Evolutionary conservation across 2,888 invertebrate species (phyloP).

Genomic region (Cheilosia impressa): DNA sequence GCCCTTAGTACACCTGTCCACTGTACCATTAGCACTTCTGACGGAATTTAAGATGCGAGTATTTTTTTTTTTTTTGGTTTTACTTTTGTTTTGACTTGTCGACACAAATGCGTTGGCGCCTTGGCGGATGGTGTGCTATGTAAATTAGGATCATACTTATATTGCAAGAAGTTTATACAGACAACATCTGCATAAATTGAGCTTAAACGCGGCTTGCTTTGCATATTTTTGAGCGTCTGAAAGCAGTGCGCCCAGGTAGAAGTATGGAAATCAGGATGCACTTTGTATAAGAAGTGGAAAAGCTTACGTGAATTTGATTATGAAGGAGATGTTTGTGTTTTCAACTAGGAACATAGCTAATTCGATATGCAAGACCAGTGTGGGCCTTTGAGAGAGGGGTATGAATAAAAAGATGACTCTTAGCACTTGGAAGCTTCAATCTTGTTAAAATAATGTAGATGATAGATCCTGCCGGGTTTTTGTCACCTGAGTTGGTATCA

Average conservation of each 20-base stretch:
- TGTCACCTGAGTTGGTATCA: no score
- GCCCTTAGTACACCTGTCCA: slow-evolving; percentile 62
- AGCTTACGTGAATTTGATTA: slow-evolving; percentile 49
- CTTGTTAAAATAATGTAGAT: no score
- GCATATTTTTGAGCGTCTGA: slow-evolving; percentile 44
- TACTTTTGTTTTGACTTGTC: slow-evolving; percentile 34
- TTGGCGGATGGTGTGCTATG: slow-evolving; percentile 56
- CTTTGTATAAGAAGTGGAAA: slow-evolving; percentile 30
- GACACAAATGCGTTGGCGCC: slow-evolving; percentile 51
- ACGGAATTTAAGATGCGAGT: slow-evolving; percentile 64
- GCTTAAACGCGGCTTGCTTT: slow-evolving; percentile 58
- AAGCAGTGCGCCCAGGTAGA: slow-evolving; percentile 2
- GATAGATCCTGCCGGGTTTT: no score
- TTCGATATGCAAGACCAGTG: slow-evolving; percentile 38
- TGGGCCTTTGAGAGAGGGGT: no score
- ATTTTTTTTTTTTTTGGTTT: slow-evolving; percentile 7
- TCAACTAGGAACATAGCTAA: slow-evolving; percentile 3
- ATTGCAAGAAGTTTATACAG: slow-evolving; percentile 44
- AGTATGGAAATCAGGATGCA: slow-evolving; percentile 60
- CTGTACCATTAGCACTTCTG: slow-evolving; percentile 73
- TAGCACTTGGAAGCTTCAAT: no score
- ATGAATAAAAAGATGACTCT: no score
- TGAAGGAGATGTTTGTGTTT: slow-evolving; percentile 11
- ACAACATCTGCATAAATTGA: slow-evolving; percentile 68
- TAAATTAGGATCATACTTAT: slow-evolving; percentile 49